Percentiles rank a stretch among this genome's conserved stretches.
Conservation (phyloP, 1,140 invertebrate species). For the Lamellibrachia luymesi region DNA sequence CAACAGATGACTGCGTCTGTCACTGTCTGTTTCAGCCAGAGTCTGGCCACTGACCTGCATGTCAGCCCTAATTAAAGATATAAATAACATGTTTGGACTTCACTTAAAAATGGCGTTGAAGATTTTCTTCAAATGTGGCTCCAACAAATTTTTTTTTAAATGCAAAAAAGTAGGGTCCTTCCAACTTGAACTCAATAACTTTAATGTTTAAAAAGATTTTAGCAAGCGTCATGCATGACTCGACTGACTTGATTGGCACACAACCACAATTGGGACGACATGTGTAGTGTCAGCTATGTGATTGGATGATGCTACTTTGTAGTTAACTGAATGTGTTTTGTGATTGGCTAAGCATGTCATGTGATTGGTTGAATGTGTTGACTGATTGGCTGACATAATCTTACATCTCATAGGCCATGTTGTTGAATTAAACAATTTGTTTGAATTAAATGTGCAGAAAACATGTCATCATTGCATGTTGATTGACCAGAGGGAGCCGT, state of each 20-base stretch:
- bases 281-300: neutral
- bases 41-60: neutral
- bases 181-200: neutral
- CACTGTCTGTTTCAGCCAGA: neutral
- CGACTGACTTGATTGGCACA: neutral
- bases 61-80: neutral
- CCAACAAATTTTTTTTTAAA: neutral
- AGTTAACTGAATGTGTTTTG: neutral
- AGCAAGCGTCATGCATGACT: neutral
- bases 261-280: neutral
- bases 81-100: neutral
- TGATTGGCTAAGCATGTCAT: neutral
- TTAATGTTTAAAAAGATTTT: neutral
- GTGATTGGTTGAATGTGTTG: neutral
- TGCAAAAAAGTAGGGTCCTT: neutral
- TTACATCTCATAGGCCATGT: neutral
- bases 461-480: neutral
- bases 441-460: neutral
- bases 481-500: neutral
- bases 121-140: neutral
- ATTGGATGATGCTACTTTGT: neutral
- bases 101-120: neutral
- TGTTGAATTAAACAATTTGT: neutral
- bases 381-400: neutral
- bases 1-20: too few relatives aligned